These are phyloP conservation scores for Mesorhabditis spiculigera DNA, from an alignment of 2,888 invertebrate species.

Conservation along the genomic window DNA sequence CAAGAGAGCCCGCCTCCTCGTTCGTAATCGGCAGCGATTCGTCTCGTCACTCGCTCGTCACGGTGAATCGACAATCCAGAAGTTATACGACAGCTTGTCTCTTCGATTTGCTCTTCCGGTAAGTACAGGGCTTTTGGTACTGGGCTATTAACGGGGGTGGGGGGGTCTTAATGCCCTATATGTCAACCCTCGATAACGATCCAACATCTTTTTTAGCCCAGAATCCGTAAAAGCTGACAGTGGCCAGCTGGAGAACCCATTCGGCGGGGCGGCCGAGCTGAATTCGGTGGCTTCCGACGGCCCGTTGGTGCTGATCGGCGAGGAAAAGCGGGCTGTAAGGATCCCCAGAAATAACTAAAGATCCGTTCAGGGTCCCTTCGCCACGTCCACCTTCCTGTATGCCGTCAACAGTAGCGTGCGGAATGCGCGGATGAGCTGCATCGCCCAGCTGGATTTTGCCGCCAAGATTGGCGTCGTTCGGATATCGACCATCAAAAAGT, in stretches of 20 bases:
- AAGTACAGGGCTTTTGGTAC: not conserved
- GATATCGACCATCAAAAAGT: not conserved
- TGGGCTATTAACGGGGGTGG: not conserved
- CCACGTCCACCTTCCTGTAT: not conserved
- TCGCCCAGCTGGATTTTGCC: not conserved
- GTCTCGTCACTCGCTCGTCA: not conserved
- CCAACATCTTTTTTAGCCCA: not conserved
- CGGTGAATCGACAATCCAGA: not conserved
- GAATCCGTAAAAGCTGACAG: not conserved
- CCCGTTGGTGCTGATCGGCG: not conserved
- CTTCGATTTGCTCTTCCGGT: not conserved
- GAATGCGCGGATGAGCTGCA: not conserved
- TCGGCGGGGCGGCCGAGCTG: not conserved
- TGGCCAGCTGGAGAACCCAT: not conserved
- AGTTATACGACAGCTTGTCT: not conserved
- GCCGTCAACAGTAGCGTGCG: not conserved
- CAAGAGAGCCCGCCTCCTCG: not conserved
- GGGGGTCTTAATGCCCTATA: too few species aligned
- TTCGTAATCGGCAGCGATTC: not conserved
- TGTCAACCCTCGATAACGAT: too few species aligned
- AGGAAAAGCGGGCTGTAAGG: not conserved
- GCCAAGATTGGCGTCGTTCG: constrained; percentile 2
- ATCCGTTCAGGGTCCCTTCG: not conserved
- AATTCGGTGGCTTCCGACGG: not conserved
- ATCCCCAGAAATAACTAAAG: not conserved